Conservation (phyloP, 1,140 invertebrate species). For the Ceratosolen fusciceps region DNA sequence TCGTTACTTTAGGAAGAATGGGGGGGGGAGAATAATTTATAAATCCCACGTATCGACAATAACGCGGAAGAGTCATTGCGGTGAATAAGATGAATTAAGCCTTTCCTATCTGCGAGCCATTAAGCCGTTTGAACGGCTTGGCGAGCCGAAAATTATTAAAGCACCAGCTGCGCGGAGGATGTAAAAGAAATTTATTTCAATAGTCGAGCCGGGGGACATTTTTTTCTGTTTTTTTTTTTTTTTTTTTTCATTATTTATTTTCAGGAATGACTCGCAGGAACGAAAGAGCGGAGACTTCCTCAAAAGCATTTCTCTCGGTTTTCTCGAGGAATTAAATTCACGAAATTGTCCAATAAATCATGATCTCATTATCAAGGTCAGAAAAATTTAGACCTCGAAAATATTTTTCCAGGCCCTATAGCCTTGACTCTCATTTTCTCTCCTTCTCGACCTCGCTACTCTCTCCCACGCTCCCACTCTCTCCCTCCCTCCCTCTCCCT, state of each 20-base stretch:
- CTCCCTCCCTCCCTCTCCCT: background rate
- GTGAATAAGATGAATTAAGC: background rate
- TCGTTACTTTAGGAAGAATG: background rate
- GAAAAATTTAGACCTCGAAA: conserved; percentile 43
- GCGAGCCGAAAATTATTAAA: background rate
- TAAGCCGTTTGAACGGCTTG: background rate
- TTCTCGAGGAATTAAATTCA: conserved; percentile 36
- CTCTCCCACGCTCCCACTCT: background rate
- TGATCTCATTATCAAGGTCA: conserved; percentile 44
- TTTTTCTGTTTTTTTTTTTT: too few species aligned
- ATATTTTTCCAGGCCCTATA: conserved; percentile 34
- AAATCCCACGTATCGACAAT: background rate
- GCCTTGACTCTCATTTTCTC: background rate
- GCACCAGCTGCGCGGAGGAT: background rate
- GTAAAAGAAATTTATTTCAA: conserved; percentile 31
- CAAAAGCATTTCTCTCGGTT: conserved; percentile 1
- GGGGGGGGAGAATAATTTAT: background rate
- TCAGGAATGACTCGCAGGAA: too few species aligned
- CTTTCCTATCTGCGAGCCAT: background rate
- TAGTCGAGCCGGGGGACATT: background rate
- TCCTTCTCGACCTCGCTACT: background rate
- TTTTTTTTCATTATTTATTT: too few species aligned
- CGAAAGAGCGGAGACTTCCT: background rate
- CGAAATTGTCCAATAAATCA: conserved; percentile 46
- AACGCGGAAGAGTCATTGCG: background rate